Base-by-base conservation (phyloP, 2,797 vertebrate species). In the Arnoldichthys spilopterus region DNA sequence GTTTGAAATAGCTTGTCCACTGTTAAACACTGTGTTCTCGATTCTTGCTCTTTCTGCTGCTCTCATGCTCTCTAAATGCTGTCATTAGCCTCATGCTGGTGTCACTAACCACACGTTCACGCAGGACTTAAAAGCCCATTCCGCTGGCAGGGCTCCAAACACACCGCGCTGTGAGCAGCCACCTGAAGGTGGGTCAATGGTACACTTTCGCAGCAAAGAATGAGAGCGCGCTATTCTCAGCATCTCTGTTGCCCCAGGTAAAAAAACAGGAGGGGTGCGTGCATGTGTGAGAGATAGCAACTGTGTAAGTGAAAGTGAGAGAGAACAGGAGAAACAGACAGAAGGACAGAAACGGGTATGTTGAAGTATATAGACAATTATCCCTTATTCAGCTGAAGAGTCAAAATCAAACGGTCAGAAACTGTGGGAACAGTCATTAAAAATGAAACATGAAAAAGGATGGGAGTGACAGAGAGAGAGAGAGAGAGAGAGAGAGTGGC, bases 171-270 rank as follows among this genome's bases (percentile, higher is more conserved):
- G 76, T 63, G 72, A 79, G 79, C 78, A 81, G 84, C 81, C 82
- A 76, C 80, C 43, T 78, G 79, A 85, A 83, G 85, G 80, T 83
- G 85, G 85, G 85, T 86, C 83, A 85, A 82, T 86, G 85, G 81
- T 85, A 85, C 82, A 86, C 82, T 86, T 83, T 83, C 74, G 49
- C 77, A 82, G 79, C 72, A 56, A 72, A 84, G 75, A 86, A 85
- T 78, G 82, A 85, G 85, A 86, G 79, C 85, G 40, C 71, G 82
- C 85, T 86, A 86, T 86, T 86, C 82, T 86, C 83, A 85, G 85
- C 85, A 72, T 82, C 82, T 72, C 69, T 37, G 74, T 66, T 82
- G 85, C 85, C 85, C 61, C 83, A 83, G 83, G 85, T 86, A 74
- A 49, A 67, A n/a, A 68, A 59, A 51, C 53, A 74, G 37, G 26